Percentiles rank a stretch among this genome's conserved stretches.
These are phyloP conservation scores for Musca domestica DNA, from an alignment of 1,140 invertebrate species.

Conservation along the genomic window DNA sequence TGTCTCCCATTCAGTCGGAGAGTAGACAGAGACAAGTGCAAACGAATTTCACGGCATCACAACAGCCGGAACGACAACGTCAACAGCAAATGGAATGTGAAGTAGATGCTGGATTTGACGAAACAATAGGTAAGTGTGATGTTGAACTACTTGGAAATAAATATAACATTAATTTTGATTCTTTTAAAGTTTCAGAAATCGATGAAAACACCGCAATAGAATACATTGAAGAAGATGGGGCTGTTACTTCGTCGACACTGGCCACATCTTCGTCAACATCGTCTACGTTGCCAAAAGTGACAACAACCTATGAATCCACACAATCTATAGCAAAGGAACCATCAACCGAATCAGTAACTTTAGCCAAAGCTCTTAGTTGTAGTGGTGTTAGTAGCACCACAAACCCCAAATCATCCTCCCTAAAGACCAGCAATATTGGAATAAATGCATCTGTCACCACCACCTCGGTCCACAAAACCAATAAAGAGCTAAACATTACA, in stretches of 20 bases:
- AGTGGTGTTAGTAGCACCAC: too few relatives aligned
- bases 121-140: constrained; percentile 34
- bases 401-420: too few relatives aligned
- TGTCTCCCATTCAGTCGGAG: too few relatives aligned
- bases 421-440: constrained; percentile 5
- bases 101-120: constrained; percentile 25
- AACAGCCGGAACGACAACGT: neutral
- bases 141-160: neutral
- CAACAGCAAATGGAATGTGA: constrained; percentile 16
- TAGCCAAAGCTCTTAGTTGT: too few relatives aligned
- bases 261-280: constrained; percentile 16
- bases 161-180: constrained; percentile 4
- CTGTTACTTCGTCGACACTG: constrained; percentile 9
- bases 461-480: neutral
- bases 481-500: neutral
- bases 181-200: constrained; percentile 43
- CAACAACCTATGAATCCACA: neutral
- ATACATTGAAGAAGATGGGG: constrained; percentile 40
- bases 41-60: too few relatives aligned
- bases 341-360: too few relatives aligned
- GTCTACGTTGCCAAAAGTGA: neutral
- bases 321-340: neutral
- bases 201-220: constrained; percentile 48
- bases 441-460: neutral
- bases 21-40: too few relatives aligned